A percentile compares a stretch with the other conserved stretches of the same genome.
Conservation (phyloP, 2,113 vertebrate genomes). For the Ceyx cyanopectus region DNA sequence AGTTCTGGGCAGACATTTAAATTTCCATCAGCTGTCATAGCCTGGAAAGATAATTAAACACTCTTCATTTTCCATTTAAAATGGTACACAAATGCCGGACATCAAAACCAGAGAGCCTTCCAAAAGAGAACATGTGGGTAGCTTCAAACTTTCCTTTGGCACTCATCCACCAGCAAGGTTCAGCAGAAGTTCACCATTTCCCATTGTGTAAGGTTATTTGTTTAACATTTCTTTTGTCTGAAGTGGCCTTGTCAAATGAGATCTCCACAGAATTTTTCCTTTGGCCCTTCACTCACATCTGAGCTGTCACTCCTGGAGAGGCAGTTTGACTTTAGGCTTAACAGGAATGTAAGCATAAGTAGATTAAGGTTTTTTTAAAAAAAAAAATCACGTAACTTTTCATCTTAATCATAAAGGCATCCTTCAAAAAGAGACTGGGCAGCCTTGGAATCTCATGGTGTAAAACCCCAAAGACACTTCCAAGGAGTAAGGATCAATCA, state of each 20-base stretch:
- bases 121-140: slow-evolving; percentile 24
- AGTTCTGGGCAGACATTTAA: background rate
- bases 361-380: background rate
- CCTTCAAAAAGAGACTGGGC: background rate
- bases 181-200: slow-evolving; percentile 70
- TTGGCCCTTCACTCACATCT: slow-evolving; percentile 52
- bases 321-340: slow-evolving; percentile 24
- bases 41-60: slow-evolving; percentile 43
- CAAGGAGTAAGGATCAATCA: background rate
- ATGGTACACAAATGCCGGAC: background rate
- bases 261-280: slow-evolving; percentile 39
- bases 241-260: slow-evolving; percentile 55
- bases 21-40: slow-evolving; percentile 32
- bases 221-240: slow-evolving; percentile 72
- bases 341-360: background rate
- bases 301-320: slow-evolving; percentile 14
- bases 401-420: background rate
- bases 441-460: background rate
- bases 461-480: background rate
- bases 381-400: background rate
- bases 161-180: slow-evolving; percentile 41
- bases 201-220: slow-evolving; percentile 68
- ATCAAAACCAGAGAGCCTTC: slow-evolving; percentile 54
- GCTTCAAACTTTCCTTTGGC: slow-evolving; percentile 70
- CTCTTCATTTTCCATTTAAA: slow-evolving; percentile 32